Conservation (phyloP, 2,797 vertebrate genomes). For the Telmatherina bonti region DNA sequence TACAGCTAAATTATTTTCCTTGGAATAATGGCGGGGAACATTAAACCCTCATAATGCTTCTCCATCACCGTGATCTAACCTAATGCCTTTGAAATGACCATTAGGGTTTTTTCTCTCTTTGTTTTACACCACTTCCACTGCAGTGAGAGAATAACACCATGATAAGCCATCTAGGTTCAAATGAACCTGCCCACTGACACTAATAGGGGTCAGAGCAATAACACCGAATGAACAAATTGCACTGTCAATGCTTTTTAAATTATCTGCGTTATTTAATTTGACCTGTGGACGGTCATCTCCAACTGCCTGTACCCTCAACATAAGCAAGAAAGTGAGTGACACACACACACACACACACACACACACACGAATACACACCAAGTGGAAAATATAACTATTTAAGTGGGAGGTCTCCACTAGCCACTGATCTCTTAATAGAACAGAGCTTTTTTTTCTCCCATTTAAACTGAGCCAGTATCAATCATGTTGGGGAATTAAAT, state of each 20-base stretch:
- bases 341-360: slow-evolving; percentile 39
- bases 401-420: slow-evolving; percentile 98
- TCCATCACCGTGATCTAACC: slow-evolving; percentile 65
- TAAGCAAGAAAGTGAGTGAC: slow-evolving; percentile 51
- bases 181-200: slow-evolving; percentile 89
- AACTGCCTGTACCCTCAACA: slow-evolving; percentile 84
- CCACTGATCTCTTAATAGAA: slow-evolving; percentile 98
- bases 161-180: slow-evolving; percentile 87
- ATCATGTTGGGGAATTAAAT: slow-evolving; percentile 98
- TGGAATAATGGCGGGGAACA: slow-evolving; percentile 64
- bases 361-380: slow-evolving; percentile 49
- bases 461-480: slow-evolving; percentile 94
- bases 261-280: slow-evolving; percentile 98
- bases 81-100: slow-evolving; percentile 73
- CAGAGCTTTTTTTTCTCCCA: slow-evolving; percentile 90
- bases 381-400: slow-evolving; percentile 84
- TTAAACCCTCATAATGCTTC: slow-evolving; percentile 68
- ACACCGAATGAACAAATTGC: slow-evolving; percentile 94
- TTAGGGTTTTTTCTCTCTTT: slow-evolving; percentile 60
- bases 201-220: slow-evolving; percentile 98
- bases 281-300: slow-evolving; percentile 91
- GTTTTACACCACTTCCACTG: slow-evolving; percentile 62
- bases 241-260: slow-evolving; percentile 96
- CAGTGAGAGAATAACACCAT: slow-evolving; percentile 75
- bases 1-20: slow-evolving; percentile 70